A percentile compares a stretch with the other conserved stretches of the same genome.
These are phyloP conservation scores for Sebastes itinus DNA, from an alignment of 2,797 vertebrate genomes.

Conservation along the genomic window DNA sequence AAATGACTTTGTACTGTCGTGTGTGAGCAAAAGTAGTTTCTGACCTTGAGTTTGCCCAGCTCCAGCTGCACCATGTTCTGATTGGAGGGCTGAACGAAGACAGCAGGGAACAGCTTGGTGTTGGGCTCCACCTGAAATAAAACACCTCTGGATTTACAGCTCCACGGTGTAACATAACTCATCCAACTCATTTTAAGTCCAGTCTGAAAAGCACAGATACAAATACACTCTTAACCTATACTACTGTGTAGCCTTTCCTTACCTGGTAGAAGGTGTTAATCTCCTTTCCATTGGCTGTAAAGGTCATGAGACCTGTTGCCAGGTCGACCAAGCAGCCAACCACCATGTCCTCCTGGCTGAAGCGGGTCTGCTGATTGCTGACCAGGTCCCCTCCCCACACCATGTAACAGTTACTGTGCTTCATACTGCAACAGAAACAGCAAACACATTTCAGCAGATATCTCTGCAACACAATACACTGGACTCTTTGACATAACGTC, in stretches of 20 bases:
- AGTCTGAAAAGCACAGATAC: not conserved
- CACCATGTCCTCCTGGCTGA: slow-evolving; percentile 92
- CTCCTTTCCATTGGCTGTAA: slow-evolving; percentile 93
- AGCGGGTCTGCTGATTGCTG: slow-evolving; percentile 89
- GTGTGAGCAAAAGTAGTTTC: not conserved
- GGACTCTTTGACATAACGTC: too few relatives aligned
- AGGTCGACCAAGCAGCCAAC: slow-evolving; percentile 93
- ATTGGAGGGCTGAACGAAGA: slow-evolving; percentile 87
- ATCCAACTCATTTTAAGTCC: not conserved
- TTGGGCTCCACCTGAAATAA: slow-evolving; percentile 91
- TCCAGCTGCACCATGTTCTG: slow-evolving; percentile 93
- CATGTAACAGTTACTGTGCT: slow-evolving; percentile 96
- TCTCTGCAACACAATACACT: too few relatives aligned
- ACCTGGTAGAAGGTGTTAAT: slow-evolving; percentile 97
- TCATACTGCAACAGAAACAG: slow-evolving; percentile 82
- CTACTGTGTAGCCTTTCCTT: not conserved
- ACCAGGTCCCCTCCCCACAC: slow-evolving; percentile 94
- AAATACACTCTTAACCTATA: not conserved
- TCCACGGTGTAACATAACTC: not conserved
- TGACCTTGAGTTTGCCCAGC: slow-evolving; percentile 93
- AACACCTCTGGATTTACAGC: not conserved
- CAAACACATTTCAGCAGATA: not conserved
- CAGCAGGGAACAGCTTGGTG: slow-evolving; percentile 94
- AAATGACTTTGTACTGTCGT: not conserved
- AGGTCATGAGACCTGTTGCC: slow-evolving; percentile 94